A percentile compares a stretch with the other conserved stretches of the same genome.
Evolutionary conservation across 2,888 invertebrate species (phyloP).

Genomic region (Lithodes maja): DNA sequence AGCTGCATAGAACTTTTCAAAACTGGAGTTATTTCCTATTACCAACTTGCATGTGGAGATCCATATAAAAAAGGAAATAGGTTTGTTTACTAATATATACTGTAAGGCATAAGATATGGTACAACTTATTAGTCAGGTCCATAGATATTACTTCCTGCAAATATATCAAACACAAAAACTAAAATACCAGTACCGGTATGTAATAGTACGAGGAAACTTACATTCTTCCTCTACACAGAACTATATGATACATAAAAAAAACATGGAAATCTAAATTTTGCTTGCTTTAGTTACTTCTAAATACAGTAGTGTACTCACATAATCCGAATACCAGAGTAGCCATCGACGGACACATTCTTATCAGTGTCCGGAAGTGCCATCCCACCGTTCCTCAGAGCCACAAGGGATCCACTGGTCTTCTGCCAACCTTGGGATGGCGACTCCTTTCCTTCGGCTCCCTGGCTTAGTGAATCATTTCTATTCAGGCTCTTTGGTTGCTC

Average conservation of each 20-base stretch:
- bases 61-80: too few species aligned
- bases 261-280: neutral
- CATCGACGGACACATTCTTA: slow-evolving; percentile 50
- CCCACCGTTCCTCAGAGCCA: slow-evolving; percentile 40
- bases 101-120: too few species aligned
- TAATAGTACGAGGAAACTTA: neutral
- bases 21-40: too few species aligned
- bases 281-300: neutral
- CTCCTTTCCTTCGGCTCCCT: neutral
- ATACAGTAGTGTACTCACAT: slow-evolving; percentile 48
- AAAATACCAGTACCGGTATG: neutral
- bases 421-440: slow-evolving; percentile 53
- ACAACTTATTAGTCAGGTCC: too few species aligned
- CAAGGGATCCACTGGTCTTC: slow-evolving; percentile 46
- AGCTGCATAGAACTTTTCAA: too few species aligned
- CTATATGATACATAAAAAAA: slow-evolving; percentile 6
- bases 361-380: slow-evolving; percentile 31
- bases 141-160: too few species aligned
- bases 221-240: too few species aligned
- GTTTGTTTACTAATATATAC: too few species aligned
- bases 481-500: neutral
- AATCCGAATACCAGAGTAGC: slow-evolving; percentile 64
- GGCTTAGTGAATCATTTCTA: neutral
- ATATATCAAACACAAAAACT: neutral
- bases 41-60: too few species aligned